phyloP scores from a whole-genome alignment of 2,888 invertebrate species.

The Steinernema scapterisci region DNA sequence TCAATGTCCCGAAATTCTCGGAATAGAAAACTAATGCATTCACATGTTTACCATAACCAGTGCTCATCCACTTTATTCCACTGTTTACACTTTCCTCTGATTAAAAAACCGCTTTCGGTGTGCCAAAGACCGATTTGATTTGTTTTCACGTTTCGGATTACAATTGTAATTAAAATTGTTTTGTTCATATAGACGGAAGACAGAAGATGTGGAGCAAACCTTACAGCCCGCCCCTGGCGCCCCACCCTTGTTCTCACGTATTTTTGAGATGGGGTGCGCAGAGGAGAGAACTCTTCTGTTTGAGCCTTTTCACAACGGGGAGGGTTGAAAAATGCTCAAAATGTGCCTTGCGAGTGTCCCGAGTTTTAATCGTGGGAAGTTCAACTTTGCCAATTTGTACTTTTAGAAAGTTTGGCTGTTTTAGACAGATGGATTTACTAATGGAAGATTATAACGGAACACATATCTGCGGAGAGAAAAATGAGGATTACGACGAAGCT shows the following conservation, averaged over 20 bases:
- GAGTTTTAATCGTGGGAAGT: neutral
- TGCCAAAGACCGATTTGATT: neutral
- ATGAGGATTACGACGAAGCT: constrained; percentile 55
- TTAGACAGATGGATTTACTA: neutral
- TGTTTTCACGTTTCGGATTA: constrained; percentile 7
- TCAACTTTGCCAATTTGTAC: neutral
- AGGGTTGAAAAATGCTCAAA: neutral
- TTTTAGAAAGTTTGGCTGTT: neutral
- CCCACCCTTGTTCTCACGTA: neutral
- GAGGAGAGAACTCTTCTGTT: neutral
- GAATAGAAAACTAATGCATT: neutral
- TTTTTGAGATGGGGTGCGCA: neutral
- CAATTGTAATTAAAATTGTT: constrained; percentile 19
- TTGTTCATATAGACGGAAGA: neutral
- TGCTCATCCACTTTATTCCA: neutral
- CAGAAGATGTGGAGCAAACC: neutral
- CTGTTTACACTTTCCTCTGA: neutral
- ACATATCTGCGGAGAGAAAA: constrained; percentile 38
- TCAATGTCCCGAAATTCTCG: too few species aligned
- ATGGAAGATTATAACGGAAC: neutral
- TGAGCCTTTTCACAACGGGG: neutral
- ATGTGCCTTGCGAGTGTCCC: neutral
- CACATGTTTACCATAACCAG: neutral
- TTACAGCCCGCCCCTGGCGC: neutral
- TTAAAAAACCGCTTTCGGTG: neutral